Base-by-base conservation (phyloP, 2,888 invertebrate species). In the Tachystola acroxantha region DNA sequence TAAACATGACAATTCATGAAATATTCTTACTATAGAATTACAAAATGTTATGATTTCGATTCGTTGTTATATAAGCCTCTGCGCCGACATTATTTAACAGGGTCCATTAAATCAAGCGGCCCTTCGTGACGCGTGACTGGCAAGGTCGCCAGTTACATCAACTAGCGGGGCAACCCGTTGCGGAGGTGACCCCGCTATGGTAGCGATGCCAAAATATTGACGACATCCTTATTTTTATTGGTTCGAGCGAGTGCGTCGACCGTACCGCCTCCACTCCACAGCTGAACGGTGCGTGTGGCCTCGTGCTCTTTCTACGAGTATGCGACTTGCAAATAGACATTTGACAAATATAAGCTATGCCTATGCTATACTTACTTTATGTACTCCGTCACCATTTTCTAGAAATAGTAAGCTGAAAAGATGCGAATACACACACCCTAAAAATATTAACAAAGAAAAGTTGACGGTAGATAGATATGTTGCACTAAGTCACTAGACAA, bases 211-310 rank as follows among this genome's bases (percentile, higher is more conserved):
- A 85, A 82, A 67, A 66, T 69, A 81, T 84, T 85, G 85, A 85
- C 85, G 84, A 78, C 85, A 85, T 85, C 85, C 85, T 82, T 85
- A 81, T 85, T 84, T 85, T 77, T 81, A 84, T 80, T 80, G 72
- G 70, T 70, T 67, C 66, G 68, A 55, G 22, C 59, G 80, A 78
- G 84, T 79, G 75, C 82, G 77, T 67, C 82, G 85, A 84, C 84
- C 82, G 82, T 62, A 53, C 65, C 73, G 67, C 70, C 71, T 71
- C 74, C 16, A 16, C 24, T n/a, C n/a, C 69, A 63, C 69, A 48
- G 44, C 54, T 57, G 64, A 68, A 65, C 71, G 65, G 65, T 73
- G 77, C 78, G 79, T 76, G 78, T 77, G 84, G 80, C 84, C 84
- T 80, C 78, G 74, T 63, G 55, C 62, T 57, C 51, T 54, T 63